phyloP scores from a whole-genome alignment of 2,888 invertebrate species.

The Tyria jacobaeae region DNA sequence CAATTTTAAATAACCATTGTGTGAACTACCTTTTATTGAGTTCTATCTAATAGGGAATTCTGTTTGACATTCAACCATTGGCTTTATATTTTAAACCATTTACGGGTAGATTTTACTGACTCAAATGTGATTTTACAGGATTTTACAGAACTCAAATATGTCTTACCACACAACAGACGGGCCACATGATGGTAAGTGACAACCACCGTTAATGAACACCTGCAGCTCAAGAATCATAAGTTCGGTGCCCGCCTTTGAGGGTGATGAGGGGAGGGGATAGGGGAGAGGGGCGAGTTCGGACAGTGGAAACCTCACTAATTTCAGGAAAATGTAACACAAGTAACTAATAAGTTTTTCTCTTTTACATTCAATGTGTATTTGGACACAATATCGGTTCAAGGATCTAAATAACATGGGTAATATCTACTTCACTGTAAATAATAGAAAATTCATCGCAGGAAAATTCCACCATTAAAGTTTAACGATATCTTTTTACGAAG shows the following conservation, averaged over 20 bases:
- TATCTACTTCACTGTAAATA: conserved; percentile 3
- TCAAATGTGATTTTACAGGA: background rate
- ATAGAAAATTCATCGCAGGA: background rate
- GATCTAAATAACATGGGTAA: background rate
- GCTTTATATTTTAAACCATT: conserved; percentile 1
- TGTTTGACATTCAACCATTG: conserved; percentile 22
- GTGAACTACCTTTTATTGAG: conserved; percentile 33
- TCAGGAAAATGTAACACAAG: too few relatives aligned
- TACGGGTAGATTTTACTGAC: background rate
- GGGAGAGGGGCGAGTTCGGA: too few relatives aligned
- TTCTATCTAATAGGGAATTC: conserved; percentile 29
- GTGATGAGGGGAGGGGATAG: too few relatives aligned
- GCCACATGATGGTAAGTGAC: too few relatives aligned
- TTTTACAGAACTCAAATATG: too few relatives aligned
- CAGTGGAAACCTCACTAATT: too few relatives aligned
- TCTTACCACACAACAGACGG: too few relatives aligned
- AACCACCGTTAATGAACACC: too few relatives aligned
- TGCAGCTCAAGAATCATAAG: too few relatives aligned
- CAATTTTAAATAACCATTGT: conserved; percentile 56
- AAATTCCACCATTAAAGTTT: conserved; percentile 2
- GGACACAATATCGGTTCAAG: background rate
- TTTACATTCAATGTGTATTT: too few relatives aligned
- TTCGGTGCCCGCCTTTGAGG: too few relatives aligned
- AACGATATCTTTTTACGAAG: background rate
- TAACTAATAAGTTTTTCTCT: too few relatives aligned